phyloP scores from a whole-genome alignment of 2,797 vertebrate genomes.

The Pyrocephalus nanus region DNA sequence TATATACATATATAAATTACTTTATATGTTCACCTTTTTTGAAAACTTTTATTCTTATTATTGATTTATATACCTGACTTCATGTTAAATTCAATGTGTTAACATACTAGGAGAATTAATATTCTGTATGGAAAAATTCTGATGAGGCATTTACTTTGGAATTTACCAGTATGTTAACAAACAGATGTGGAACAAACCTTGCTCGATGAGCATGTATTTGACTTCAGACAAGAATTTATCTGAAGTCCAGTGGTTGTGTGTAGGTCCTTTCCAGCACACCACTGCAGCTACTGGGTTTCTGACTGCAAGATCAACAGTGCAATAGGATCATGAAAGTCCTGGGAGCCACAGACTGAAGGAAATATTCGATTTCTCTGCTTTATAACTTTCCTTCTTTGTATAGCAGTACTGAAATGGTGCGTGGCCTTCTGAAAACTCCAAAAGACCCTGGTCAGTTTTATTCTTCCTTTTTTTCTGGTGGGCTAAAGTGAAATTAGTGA shows the following conservation, averaged over 20 bases:
- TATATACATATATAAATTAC: background rate
- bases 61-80: background rate
- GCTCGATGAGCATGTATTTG: rapidly evolving
- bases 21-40: background rate
- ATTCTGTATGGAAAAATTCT: background rate
- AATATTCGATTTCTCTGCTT: background rate
- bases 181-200: background rate
- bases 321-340: background rate
- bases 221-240: background rate
- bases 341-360: background rate
- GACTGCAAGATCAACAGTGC: background rate
- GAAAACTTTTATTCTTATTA: background rate
- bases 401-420: background rate
- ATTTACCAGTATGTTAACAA: background rate
- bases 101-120: background rate
- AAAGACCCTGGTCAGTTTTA: background rate
- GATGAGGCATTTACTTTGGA: background rate
- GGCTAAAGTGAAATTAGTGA: background rate
- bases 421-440: background rate
- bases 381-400: background rate
- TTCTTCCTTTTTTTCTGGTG: background rate
- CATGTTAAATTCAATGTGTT: background rate
- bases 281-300: background rate
- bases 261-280: background rate
- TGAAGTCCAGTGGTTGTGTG: background rate